Evolutionary conservation across 2,888 invertebrate species (phyloP).

Genomic region (Pemphredon lugubris): DNA sequence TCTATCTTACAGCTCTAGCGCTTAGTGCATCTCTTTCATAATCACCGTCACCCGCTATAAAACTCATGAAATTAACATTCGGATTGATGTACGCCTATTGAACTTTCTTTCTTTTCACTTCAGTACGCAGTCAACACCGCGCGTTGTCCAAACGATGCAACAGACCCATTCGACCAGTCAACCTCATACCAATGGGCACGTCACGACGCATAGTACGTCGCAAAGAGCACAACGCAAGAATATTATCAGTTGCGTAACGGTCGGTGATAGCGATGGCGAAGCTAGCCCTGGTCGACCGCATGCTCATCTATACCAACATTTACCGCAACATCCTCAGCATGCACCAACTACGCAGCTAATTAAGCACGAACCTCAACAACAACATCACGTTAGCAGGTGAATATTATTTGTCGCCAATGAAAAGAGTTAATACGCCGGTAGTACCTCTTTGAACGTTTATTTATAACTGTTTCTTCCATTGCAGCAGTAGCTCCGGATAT

Average conservation of each 20-base stretch:
- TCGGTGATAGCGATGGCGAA: conserved; percentile 89
- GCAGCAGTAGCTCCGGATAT: conserved; percentile 76
- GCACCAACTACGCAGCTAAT: conserved; percentile 80
- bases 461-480: conserved; percentile 16
- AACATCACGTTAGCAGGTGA: conserved; percentile 77
- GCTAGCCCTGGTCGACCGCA: conserved; percentile 84
- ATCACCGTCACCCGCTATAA: conserved; percentile 6
- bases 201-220: conserved; percentile 59
- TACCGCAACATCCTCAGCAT: conserved; percentile 75
- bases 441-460: neutral
- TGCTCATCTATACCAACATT: conserved; percentile 71
- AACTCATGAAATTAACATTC: too few species aligned
- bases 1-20: conserved; percentile 18
- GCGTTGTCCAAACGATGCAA: conserved; percentile 73
- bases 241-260: conserved; percentile 90
- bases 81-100: neutral
- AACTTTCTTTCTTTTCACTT: conserved; percentile 37
- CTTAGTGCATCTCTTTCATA: conserved; percentile 22
- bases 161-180: conserved; percentile 72
- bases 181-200: conserved; percentile 63
- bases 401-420: neutral
- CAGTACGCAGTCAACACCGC: conserved; percentile 76
- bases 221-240: conserved; percentile 84
- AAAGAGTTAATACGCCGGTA: neutral
- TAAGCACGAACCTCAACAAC: conserved; percentile 83